Evolutionary conservation across 2,113 vertebrate genomes (phyloP).

Genomic region (Butorides virescens): DNA sequence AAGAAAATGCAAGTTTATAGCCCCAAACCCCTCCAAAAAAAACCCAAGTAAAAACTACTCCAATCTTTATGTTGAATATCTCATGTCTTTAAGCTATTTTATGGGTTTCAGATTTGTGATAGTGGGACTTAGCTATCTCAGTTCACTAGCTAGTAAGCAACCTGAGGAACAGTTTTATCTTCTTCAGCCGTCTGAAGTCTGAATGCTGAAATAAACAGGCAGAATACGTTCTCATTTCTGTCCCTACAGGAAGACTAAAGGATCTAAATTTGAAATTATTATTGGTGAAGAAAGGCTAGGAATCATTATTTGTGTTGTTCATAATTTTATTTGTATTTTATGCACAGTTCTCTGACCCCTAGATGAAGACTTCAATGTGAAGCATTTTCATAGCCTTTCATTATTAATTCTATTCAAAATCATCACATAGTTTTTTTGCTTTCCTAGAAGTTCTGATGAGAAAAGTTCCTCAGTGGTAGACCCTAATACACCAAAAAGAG

Average conservation of each 20-base stretch:
- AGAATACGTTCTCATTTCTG: not conserved
- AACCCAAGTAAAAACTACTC: not conserved
- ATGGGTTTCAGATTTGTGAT: not conserved
- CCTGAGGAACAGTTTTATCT: not conserved
- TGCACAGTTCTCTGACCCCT: not conserved
- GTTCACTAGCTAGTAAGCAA: not conserved
- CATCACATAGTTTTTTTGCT: not conserved
- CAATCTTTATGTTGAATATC: not conserved
- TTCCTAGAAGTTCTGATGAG: not conserved
- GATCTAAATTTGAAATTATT: not conserved
- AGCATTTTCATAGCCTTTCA: not conserved
- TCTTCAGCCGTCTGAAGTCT: not conserved
- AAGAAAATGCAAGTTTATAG: not conserved
- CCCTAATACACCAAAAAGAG: not conserved
- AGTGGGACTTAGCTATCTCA: not conserved
- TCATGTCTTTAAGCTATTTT: not conserved
- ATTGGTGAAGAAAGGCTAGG: not conserved
- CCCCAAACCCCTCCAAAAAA: not conserved
- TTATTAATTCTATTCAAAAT: not conserved
- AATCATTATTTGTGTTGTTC: not conserved
- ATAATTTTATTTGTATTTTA: not conserved
- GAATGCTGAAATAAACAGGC: not conserved
- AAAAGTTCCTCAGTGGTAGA: not conserved
- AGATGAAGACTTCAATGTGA: not conserved
- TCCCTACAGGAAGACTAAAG: not conserved